Base-by-base conservation (phyloP, 1,140 invertebrate genomes). In the Ditylenchus dipsaci region DNA sequence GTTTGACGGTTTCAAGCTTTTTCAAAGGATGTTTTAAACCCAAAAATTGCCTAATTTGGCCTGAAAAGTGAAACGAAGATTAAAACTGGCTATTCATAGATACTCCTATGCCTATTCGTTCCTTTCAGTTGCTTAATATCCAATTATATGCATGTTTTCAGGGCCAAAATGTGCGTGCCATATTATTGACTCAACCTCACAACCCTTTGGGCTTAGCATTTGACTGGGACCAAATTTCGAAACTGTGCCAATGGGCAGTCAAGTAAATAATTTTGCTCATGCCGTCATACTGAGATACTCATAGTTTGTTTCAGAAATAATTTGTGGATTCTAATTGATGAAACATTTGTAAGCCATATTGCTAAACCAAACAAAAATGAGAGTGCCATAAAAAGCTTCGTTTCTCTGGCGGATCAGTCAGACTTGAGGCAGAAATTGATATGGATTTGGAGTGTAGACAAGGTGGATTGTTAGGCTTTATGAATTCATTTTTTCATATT, bases 281-380 rank as follows among this genome's bases (percentile, higher is more conserved):
- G n/a, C n/a, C n/a, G n/a, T n/a, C n/a, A n/a, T n/a, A n/a, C n/a
- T n/a, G n/a, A n/a, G n/a, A n/a, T n/a, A n/a, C n/a, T n/a, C n/a
- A n/a, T n/a, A n/a, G n/a, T n/a, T 29, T 67, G 17, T 49, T 72
- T 67, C 27, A 72, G 71, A 23, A 72, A 72, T 1, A 58, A 72
- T 38, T 45, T 72, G 42, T 75, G 68, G 64, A 59, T 72, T 21
- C 53, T 72, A 19, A 61, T 61, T 15, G 71, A 72, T 56, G 71
- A 72, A 59, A 71, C 76, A 19, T 72, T 72, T 75, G 73, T 71
- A 23, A 76, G 63, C 33, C 23, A 30, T 66, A 71, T 70, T 29
- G 60, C 21, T 62, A 21, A 23, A 7, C 43, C 38, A 19, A 21
- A n/a, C 3, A 42, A 19, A 5, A 33, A 27, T 7, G 42, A 13